Percentiles rank a stretch among this genome's conserved stretches.
phyloP scores from a whole-genome alignment of 2,797 vertebrate species.

The Nyctibius grandis region DNA sequence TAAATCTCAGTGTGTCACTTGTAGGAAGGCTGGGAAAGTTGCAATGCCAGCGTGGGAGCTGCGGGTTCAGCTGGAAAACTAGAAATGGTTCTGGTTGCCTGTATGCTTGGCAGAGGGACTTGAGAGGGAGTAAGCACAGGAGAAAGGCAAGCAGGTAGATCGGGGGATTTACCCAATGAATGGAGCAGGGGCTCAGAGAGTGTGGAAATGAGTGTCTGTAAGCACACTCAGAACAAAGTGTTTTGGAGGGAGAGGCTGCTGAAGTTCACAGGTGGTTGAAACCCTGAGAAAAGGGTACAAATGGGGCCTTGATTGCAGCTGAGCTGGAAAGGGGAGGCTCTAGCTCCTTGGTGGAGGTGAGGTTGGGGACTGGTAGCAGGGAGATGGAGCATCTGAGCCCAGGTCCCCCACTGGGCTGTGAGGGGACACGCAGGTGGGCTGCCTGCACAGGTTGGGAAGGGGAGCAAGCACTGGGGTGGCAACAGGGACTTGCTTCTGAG shows the following conservation, averaged over 20 bases:
- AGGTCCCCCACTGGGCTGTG: background rate
- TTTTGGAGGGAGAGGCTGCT: background rate
- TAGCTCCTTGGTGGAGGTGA: background rate
- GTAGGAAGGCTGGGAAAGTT: background rate
- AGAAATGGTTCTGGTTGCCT: background rate
- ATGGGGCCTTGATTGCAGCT: background rate
- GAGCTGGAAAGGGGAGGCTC: background rate
- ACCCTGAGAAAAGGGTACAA: background rate
- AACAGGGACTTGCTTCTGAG: background rate
- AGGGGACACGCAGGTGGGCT: accelerated
- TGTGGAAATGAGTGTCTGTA: background rate
- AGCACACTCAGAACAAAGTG: background rate
- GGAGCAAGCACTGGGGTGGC: background rate
- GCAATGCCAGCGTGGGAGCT: accelerated
- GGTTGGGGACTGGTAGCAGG: background rate
- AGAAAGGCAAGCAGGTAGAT: background rate
- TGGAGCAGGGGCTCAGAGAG: background rate
- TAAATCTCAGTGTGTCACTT: accelerated
- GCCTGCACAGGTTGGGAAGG: background rate
- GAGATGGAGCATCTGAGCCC: background rate
- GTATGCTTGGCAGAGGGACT: background rate
- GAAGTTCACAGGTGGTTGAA: background rate
- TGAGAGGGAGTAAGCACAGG: no score
- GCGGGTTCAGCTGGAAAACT: background rate
- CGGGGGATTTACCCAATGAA: background rate